phyloP scores from a whole-genome alignment of 2,113 vertebrate species.

The Cyprinus carpio region DNA sequence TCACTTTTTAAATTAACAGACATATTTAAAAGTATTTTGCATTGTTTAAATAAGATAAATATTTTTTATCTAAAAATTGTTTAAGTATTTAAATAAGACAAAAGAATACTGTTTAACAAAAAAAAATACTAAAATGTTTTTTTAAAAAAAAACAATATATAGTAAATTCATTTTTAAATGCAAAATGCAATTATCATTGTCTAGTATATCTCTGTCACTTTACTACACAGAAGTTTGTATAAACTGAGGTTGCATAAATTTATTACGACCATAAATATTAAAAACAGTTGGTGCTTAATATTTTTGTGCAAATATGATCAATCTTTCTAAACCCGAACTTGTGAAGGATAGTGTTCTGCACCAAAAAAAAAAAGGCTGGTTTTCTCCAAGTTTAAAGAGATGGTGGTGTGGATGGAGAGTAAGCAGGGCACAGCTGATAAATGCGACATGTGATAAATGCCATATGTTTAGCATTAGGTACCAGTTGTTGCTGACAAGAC shows the following conservation, averaged over 20 bases:
- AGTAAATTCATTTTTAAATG: neutral
- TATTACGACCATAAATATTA: neutral
- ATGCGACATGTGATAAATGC: conserved; percentile 28
- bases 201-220: neutral
- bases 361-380: conserved; percentile 29
- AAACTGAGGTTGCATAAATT: neutral
- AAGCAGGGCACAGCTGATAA: conserved; percentile 53
- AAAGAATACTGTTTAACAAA: no score
- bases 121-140: no score
- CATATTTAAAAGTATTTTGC: neutral
- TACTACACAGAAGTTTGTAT: neutral
- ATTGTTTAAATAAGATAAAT: neutral
- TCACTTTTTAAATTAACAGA: neutral
- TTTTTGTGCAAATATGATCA: neutral
- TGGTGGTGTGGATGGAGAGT: conserved; percentile 33
- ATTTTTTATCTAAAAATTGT: neutral
- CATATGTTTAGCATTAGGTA: conserved; percentile 69
- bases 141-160: neutral
- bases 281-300: neutral
- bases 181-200: neutral
- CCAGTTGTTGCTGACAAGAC: conserved; percentile 84
- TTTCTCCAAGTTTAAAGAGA: conserved; percentile 60
- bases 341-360: neutral
- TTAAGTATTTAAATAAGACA: neutral
- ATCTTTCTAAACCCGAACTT: neutral